These are phyloP conservation scores for Bursaphelenchus mucronatus DNA, from an alignment of 1,140 invertebrate species.

Conservation along the genomic window DNA sequence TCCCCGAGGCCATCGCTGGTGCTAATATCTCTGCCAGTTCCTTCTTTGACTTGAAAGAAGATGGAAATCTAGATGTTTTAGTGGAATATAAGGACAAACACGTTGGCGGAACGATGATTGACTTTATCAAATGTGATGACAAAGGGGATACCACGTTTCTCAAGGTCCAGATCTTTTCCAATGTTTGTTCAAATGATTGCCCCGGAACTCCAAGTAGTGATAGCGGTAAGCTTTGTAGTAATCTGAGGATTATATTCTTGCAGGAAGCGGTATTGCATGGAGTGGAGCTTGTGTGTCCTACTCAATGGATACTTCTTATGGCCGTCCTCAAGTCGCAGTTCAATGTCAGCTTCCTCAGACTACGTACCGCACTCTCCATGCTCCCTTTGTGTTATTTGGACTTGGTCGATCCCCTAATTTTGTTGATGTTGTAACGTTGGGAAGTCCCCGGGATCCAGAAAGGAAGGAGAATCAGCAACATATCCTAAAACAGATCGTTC, in stretches of 20 bases:
- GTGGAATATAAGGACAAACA: conserved; percentile 45
- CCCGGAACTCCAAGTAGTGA: conserved; percentile 7
- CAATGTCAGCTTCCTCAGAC: conserved; percentile 82
- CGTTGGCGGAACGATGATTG: conserved; percentile 21
- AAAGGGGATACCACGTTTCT: conserved; percentile 60
- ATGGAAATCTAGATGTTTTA: conserved; percentile 55
- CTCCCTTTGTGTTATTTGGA: conserved; percentile 90
- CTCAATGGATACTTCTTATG: conserved; percentile 53
- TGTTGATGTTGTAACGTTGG: conserved; percentile 80
- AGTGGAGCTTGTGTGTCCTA: conserved; percentile 51
- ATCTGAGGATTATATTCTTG: conserved; percentile 1
- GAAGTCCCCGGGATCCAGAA: conserved; percentile 66
- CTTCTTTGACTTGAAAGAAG: conserved; percentile 58
- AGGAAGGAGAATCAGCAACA: conserved; percentile 18
- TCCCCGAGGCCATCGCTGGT: conserved; percentile 10
- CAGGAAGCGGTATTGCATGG: conserved; percentile 57
- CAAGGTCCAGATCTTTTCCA: conserved; percentile 58
- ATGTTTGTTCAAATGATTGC: conserved; percentile 40
- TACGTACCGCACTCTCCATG: conserved; percentile 80
- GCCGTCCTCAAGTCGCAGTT: conserved; percentile 29
- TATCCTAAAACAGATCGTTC: conserved; percentile 78
- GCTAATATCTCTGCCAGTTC: conserved; percentile 24
- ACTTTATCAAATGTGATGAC: conserved; percentile 58
- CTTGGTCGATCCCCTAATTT: conserved; percentile 93
- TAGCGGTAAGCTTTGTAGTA: conserved; percentile 3